Conservation (phyloP, 2,888 invertebrate genomes). For the Caradrina clavipalpis region DNA sequence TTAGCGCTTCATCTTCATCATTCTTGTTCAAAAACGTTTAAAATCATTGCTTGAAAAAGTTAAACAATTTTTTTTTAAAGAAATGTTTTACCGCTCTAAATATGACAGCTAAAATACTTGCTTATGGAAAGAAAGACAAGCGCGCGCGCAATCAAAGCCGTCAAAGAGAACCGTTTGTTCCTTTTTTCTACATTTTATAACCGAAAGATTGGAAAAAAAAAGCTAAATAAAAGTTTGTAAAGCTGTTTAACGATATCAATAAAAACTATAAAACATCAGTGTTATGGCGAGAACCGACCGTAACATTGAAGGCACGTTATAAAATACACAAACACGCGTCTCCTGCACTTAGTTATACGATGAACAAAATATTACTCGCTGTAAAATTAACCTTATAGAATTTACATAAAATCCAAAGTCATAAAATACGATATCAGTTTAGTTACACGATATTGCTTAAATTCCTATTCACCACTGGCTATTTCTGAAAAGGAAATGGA, state of each 20-base stretch:
- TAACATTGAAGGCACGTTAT: conserved; percentile 11
- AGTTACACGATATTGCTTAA: background rate
- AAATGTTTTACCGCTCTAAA: conserved; percentile 20
- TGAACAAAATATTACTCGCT: background rate
- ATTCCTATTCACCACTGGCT: background rate
- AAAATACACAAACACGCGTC: conserved; percentile 6
- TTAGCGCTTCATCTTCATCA: background rate
- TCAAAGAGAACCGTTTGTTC: conserved; percentile 4
- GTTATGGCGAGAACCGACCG: background rate
- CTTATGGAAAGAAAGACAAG: conserved; percentile 1
- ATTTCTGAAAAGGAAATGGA: conserved; percentile 5
- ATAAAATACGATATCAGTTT: background rate
- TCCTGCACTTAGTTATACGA: conserved; percentile 4
- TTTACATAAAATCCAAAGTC: background rate
- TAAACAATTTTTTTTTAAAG: background rate
- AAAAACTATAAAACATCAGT: conserved; percentile 26
- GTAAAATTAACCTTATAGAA: background rate
- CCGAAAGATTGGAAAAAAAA: conserved; percentile 10
- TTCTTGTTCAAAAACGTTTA: conserved; percentile 9
- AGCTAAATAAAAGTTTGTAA: background rate
- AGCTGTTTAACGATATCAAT: conserved; percentile 10
- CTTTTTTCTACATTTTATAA: conserved; percentile 2
- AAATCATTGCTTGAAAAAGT: conserved; percentile 16
- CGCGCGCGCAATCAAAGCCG: conserved; percentile 35
- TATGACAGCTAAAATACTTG: conserved; percentile 22